Base-by-base conservation (phyloP, 2,888 invertebrate genomes). In the Drosophila maculinotata region DNA sequence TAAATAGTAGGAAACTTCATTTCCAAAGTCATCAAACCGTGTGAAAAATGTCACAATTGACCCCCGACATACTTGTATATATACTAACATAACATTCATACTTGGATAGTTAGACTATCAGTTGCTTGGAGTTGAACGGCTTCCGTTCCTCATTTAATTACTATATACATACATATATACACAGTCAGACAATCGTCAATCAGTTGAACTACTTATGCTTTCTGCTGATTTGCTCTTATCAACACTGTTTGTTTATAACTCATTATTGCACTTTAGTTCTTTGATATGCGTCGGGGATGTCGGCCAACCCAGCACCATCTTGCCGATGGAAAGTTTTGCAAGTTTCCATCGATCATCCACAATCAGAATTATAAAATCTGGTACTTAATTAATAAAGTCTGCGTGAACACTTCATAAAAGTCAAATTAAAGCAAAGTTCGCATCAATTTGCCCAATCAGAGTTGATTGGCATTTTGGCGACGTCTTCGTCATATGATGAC, bases 261-360 rank as follows among this genome's bases (percentile, higher is more conserved):
- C 68, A 45, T 68, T 66, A 63, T 71, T 77, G 44, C 30, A 54
- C 39, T 59, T 49, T 45, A 35, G 26, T 51, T 51, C 58, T 38
- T 48, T 60, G 57, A 58, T 67, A 64, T 42, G 54, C 48, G 36
- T 14, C 35, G 28, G 41, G n/a, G n/a, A n/a, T n/a, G n/a, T n/a
- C n/a, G n/a, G 30, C 60, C 53, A 59, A 36, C 62, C 70, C 63
- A 30, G n/a, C 14, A 12, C 25, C 20, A 9, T 39, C 17, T 9
- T 3, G 20, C 9, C 25, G 60, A 57, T 67, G 87, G 82, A 81
- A 78, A 75, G 30, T 58, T 80, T 86, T 80, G 54, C 33, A 28
- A 31, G 38, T 48, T 47, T 51, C 62, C 68, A 49, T 87, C 79
- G 82, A 87, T 87, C 85, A 70, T 47, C 17, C 42, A 52, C 49